Evolutionary conservation across 2,797 vertebrate genomes (phyloP), one percentile per base, ranked within the genome.

Genomic region (Fratercula arctica): DNA sequence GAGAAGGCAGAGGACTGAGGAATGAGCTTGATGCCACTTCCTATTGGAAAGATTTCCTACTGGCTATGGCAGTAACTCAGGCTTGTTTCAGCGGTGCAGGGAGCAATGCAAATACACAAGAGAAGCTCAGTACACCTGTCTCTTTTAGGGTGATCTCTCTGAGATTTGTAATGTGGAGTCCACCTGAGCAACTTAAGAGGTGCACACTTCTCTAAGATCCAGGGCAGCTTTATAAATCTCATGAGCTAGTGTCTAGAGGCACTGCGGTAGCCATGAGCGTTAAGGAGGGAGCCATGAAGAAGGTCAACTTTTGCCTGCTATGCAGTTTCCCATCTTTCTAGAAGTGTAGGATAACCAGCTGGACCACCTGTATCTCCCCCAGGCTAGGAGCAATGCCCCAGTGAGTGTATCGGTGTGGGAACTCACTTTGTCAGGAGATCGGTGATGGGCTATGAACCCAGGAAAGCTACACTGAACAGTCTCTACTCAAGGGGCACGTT

Each of bases 401-500:
- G 35, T 29, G 41, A 26, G 15, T 10, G 3, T 15, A 26, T 16
- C 0, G 0, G 7, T 16, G 28, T 13, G 14, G 39, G 5, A 76
- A 48, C 24, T 43, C 43, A 8, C 43, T 59, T 78, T 73, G 50
- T 66, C 35, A 20, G 60, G 21, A 51, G 16, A 26, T 29, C 1
- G 2, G 14, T 15, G n/a, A 18, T 26, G 74, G 74, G 8, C 24
- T 28, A 17, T 25, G 61, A 88, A 29, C 9, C 16, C 29, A 46
- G 50, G 10, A 68, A 79, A 81, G 60, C 31, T 37, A 19, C 15
- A 16, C 50, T 45, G 33, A 46, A 64, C 35, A 64, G 35, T 14
- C 4, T 43, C 26, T 77, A 23, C 66, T 68, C 31, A 57, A 51
- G 43, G 18, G 21, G 21, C 16, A 3, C 1, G 0, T 75, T 75